Conservation (phyloP, 1,140 invertebrate species). For the Aleiodes sp. region DNA sequence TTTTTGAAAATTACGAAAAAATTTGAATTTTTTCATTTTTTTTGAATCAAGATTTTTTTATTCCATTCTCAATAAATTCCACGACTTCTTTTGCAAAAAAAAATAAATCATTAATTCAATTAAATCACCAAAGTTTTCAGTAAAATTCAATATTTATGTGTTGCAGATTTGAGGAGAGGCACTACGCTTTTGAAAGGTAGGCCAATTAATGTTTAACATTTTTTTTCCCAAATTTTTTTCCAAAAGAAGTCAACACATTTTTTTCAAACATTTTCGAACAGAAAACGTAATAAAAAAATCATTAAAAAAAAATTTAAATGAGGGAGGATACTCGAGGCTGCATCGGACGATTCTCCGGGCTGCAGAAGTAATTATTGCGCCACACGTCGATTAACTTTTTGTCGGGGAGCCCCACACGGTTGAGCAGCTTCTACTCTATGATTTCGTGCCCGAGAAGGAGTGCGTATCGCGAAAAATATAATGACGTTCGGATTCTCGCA, state of each 20-base stretch:
- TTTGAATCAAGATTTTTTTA: too few species aligned
- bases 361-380: constrained; percentile 42
- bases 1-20: too few species aligned
- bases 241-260: too few species aligned
- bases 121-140: too few species aligned
- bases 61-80: not conserved
- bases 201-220: constrained; percentile 42
- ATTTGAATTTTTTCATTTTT: too few species aligned
- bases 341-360: constrained; percentile 7
- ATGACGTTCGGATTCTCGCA: constrained; percentile 36
- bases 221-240: too few species aligned
- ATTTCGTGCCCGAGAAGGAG: constrained; percentile 32
- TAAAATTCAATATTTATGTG: constrained; percentile 59
- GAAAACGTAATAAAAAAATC: too few species aligned
- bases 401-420: constrained; percentile 22
- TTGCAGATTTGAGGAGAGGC: constrained; percentile 67
- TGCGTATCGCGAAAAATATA: constrained; percentile 39
- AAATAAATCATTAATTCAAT: too few species aligned
- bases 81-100: not conserved
- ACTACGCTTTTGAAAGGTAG: constrained; percentile 67
- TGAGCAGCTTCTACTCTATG: constrained; percentile 38
- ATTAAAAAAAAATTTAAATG: not conserved
- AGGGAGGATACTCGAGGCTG: constrained; percentile 8
- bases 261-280: not conserved
- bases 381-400: constrained; percentile 44